These are phyloP conservation scores for Deilephila porcellus DNA, from an alignment of 2,888 invertebrate genomes.

Conservation along the genomic window DNA sequence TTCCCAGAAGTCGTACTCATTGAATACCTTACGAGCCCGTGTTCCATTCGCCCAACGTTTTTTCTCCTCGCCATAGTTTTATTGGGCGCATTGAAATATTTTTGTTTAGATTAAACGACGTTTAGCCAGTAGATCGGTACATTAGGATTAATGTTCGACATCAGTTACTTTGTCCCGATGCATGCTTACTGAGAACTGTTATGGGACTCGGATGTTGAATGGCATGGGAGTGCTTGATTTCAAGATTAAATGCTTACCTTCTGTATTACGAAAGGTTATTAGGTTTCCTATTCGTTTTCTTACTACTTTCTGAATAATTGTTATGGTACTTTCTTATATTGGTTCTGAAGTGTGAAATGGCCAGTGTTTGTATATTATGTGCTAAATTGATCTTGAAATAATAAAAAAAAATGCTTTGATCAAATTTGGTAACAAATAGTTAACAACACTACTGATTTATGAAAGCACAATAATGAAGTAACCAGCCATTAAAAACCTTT, in stretches of 20 bases:
- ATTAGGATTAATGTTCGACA: conserved; percentile 83
- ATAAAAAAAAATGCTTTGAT: too few relatives aligned
- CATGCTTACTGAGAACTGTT: conserved; percentile 64
- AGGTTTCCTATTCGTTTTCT: conserved; percentile 37
- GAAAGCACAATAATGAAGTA: too few relatives aligned
- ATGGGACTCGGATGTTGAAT: conserved; percentile 57
- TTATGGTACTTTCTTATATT: not conserved
- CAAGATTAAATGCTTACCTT: conserved; percentile 52
- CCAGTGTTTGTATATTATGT: not conserved
- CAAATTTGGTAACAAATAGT: too few relatives aligned
- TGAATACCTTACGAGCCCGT: conserved; percentile 78
- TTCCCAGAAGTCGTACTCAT: conserved; percentile 81
- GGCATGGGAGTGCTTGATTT: conserved; percentile 51
- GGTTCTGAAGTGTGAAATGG: not conserved
- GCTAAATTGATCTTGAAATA: not conserved
- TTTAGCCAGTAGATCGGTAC: conserved; percentile 76
- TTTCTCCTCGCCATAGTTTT: conserved; percentile 76
- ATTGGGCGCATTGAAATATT: conserved; percentile 82
- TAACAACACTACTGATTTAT: too few relatives aligned
- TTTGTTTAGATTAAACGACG: conserved; percentile 82
- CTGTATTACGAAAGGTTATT: conserved; percentile 48
- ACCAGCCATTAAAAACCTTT: too few relatives aligned
- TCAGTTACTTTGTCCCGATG: conserved; percentile 67
- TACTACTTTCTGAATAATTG: not conserved
- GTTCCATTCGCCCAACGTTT: conserved; percentile 66